Conservation (phyloP, 2,888 invertebrate species). For the Halictus quadricinctus region DNA sequence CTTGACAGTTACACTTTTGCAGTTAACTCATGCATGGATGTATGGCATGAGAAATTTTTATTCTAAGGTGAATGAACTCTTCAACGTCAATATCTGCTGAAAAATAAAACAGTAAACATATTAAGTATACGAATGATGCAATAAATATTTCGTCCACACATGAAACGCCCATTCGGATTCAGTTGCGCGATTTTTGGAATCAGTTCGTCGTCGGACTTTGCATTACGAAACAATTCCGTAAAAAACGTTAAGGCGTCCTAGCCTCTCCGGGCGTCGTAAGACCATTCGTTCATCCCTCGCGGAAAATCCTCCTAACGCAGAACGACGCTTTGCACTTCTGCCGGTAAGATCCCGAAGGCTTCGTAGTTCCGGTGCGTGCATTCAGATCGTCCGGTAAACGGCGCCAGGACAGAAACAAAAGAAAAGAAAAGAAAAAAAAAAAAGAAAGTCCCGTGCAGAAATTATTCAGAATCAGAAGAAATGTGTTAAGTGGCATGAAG, state of each 20-base stretch:
- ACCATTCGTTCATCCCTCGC: background rate
- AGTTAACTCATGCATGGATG: too few relatives aligned
- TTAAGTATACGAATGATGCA: too few relatives aligned
- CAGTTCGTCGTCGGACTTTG: too few relatives aligned
- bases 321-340: background rate
- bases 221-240: background rate
- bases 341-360: background rate
- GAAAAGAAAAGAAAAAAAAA: too few relatives aligned
- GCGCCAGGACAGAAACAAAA: background rate
- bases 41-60: too few relatives aligned
- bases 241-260: background rate
- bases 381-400: background rate
- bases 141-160: too few relatives aligned
- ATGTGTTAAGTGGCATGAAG: background rate
- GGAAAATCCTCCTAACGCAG: background rate
- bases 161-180: too few relatives aligned
- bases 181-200: too few relatives aligned
- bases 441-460: background rate
- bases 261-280: background rate
- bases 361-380: background rate
- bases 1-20: too few relatives aligned
- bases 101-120: too few relatives aligned
- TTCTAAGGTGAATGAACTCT: too few relatives aligned
- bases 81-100: too few relatives aligned
- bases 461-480: constrained; percentile 3